These are phyloP conservation scores for Papilio polyxenes DNA, from an alignment of 1,140 invertebrate genomes.

Conservation along the genomic window DNA sequence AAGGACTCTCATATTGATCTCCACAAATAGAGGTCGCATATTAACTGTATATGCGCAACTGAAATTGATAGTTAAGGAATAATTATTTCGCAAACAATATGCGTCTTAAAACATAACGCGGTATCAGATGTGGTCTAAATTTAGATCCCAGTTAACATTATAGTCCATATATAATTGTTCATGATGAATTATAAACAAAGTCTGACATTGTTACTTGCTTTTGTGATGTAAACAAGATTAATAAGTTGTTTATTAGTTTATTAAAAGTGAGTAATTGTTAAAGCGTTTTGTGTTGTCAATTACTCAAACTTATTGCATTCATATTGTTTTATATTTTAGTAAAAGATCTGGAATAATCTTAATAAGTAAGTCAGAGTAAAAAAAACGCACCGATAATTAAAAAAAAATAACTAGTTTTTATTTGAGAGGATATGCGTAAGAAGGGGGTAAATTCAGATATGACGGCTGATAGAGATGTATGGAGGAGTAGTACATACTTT, in stretches of 20 bases:
- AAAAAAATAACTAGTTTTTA: no score
- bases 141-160: conserved; percentile 14
- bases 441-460: no score
- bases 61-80: background rate
- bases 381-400: no score
- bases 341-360: background rate
- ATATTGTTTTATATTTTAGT: background rate
- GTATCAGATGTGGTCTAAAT: conserved; percentile 27
- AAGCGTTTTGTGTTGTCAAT: background rate
- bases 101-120: conserved; percentile 16
- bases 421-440: no score
- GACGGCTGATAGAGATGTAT: no score
- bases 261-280: background rate
- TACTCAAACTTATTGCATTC: background rate
- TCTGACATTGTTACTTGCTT: conserved; percentile 25
- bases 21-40: no score
- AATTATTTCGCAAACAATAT: conserved; percentile 26
- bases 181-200: conserved; percentile 38
- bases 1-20: no score
- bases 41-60: no score
- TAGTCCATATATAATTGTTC: conserved; percentile 29
- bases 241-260: background rate
- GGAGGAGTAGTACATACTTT: no score
- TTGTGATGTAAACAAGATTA: conserved; percentile 28
- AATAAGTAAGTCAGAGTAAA: no score